These are phyloP conservation scores for Epinephelus coioides DNA, from an alignment of 2,797 vertebrate genomes.

Conservation along the genomic window DNA sequence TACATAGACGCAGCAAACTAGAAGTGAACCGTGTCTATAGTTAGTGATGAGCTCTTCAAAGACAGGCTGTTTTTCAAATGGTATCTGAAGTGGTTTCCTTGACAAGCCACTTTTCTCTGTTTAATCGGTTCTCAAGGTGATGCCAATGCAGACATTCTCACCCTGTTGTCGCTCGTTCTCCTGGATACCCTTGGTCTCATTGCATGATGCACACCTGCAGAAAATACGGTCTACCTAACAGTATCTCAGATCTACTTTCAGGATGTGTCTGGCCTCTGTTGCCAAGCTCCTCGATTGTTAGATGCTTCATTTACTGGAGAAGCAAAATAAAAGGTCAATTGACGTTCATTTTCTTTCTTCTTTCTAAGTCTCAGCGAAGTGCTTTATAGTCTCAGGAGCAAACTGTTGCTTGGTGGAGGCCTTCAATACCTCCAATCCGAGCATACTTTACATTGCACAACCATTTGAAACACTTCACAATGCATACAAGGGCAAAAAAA, in stretches of 20 bases:
- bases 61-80: slow-evolving; percentile 14
- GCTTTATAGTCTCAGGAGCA: background rate
- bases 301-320: slow-evolving; percentile 1
- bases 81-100: slow-evolving; percentile 40
- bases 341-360: background rate
- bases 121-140: slow-evolving; percentile 46
- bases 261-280: background rate
- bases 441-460: background rate
- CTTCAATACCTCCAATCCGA: background rate
- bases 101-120: slow-evolving; percentile 29
- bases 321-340: background rate
- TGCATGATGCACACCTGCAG: slow-evolving; percentile 7
- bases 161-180: slow-evolving; percentile 5
- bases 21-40: background rate
- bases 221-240: background rate
- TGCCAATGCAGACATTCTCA: slow-evolving; percentile 2
- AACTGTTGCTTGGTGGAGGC: background rate
- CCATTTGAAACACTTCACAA: background rate
- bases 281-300: background rate
- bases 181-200: slow-evolving; percentile 2
- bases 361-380: background rate
- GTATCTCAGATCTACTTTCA: slow-evolving; percentile 13
- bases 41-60: background rate
- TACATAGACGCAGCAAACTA: background rate
- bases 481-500: background rate